Conservation (phyloP, 64 coral and sea anemone species). For the Orbicella faveolata region DNA sequence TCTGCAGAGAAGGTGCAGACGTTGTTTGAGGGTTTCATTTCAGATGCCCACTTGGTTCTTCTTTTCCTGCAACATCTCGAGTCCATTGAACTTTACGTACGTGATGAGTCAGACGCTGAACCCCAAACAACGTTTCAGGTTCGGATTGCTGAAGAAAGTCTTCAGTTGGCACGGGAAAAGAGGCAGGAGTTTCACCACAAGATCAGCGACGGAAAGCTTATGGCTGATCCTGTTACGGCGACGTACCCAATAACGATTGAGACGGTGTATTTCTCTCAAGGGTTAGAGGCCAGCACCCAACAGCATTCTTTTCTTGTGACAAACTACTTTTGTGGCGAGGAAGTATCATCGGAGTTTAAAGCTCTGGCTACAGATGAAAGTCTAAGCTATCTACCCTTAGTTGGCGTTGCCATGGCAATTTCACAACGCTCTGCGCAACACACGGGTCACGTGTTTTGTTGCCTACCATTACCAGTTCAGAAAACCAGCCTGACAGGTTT, state of each 20-base stretch:
- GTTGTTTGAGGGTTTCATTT: slow-evolving; percentile 74
- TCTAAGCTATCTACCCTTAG: slow-evolving; percentile 75
- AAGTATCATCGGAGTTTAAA: slow-evolving; percentile 36
- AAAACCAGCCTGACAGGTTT: slow-evolving; percentile 84
- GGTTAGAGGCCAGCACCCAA: not conserved
- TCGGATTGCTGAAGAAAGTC: slow-evolving; percentile 5
- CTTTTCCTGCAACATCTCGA: slow-evolving; percentile 83
- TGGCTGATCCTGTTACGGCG: slow-evolving; percentile 11
- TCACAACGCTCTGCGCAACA: not conserved
- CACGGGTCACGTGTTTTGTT: slow-evolving; percentile 72
- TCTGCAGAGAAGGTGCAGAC: slow-evolving; percentile 61
- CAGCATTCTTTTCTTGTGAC: slow-evolving; percentile 72
- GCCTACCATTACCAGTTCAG: slow-evolving; percentile 82
- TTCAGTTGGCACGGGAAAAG: slow-evolving; percentile 21
- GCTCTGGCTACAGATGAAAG: slow-evolving; percentile 41
- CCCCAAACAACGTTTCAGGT: slow-evolving; percentile 52
- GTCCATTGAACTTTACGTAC: slow-evolving; percentile 61
- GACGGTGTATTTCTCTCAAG: not conserved
- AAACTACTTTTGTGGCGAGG: slow-evolving; percentile 48
- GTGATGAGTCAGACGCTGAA: slow-evolving; percentile 16
- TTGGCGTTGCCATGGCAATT: slow-evolving; percentile 55
- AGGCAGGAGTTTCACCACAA: slow-evolving; percentile 53
- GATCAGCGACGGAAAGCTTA: not conserved
- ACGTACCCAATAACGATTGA: slow-evolving; percentile 67
- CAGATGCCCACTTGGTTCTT: slow-evolving; percentile 68